phyloP scores from a whole-genome alignment of 2,113 vertebrate genomes.

The Oophaga pumilio region DNA sequence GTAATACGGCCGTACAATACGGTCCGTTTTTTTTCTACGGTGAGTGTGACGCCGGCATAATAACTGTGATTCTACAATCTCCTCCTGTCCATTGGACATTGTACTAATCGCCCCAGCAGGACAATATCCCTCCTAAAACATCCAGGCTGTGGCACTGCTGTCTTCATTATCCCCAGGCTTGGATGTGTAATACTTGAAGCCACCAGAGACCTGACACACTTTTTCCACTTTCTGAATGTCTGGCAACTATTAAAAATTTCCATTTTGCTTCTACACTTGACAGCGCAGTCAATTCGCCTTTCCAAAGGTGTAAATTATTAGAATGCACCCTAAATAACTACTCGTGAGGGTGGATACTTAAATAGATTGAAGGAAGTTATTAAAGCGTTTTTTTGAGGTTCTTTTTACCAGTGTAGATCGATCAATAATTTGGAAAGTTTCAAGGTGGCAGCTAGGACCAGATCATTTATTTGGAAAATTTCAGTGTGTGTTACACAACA shows the following conservation, averaged over 20 bases:
- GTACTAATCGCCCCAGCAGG: conserved; percentile 5
- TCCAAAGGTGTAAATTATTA: neutral
- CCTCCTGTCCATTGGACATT: neutral
- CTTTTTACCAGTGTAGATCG: neutral
- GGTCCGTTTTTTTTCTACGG: too few relatives aligned
- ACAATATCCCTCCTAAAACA: neutral
- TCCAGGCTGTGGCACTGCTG: conserved; percentile 6
- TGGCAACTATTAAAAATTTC: conserved; percentile 3
- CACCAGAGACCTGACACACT: conserved; percentile 43
- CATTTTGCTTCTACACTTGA: conserved; percentile 13
- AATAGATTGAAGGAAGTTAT: too few relatives aligned
- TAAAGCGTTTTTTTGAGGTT: neutral
- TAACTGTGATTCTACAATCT: neutral
- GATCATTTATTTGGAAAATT: neutral
- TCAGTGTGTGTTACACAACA: neutral
- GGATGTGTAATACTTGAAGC: conserved; percentile 13
- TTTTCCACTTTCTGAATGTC: conserved; percentile 12
- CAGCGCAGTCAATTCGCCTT: neutral
- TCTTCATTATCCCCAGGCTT: conserved; percentile 3
- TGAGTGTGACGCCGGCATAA: too few relatives aligned
- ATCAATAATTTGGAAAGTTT: neutral
- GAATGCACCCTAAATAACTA: neutral
- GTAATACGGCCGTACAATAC: too few relatives aligned
- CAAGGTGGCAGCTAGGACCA: neutral
- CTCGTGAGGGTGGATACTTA: neutral